Conservation (phyloP, 1,140 invertebrate species). For the Zaprionus lachaisei region DNA sequence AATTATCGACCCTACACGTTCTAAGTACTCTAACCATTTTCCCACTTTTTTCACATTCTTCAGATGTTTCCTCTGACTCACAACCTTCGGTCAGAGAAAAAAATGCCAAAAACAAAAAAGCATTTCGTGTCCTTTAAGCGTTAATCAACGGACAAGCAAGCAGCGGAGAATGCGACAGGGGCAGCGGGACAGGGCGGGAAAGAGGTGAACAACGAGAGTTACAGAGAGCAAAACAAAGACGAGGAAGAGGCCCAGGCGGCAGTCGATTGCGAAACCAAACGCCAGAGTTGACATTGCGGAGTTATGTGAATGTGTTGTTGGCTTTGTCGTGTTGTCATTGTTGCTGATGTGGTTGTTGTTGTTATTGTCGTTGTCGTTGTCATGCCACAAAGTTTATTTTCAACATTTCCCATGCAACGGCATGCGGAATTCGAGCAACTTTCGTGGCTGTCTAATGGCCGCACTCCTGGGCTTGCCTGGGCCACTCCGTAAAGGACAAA, state of each 20-base stretch:
- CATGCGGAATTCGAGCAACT: conserved; percentile 68
- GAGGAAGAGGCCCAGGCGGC: conserved; percentile 1
- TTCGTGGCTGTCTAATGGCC: conserved; percentile 39
- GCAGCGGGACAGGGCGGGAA: neutral
- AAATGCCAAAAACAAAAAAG: conserved; percentile 47
- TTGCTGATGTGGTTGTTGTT: conserved; percentile 18
- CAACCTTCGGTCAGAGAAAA: conserved; percentile 30
- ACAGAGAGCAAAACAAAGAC: conserved; percentile 44
- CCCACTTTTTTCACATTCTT: conserved; percentile 34
- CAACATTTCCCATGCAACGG: conserved; percentile 66
- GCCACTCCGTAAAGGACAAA: conserved; percentile 63
- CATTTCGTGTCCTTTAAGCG: conserved; percentile 67
- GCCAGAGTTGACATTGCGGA: conserved; percentile 79
- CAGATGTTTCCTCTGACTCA: conserved; percentile 53
- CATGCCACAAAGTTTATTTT: conserved; percentile 77
- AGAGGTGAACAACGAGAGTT: conserved; percentile 51
- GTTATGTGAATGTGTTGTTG: conserved; percentile 55
- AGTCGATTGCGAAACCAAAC: conserved; percentile 63
- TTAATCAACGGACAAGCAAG: conserved; percentile 67
- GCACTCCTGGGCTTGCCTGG: conserved; percentile 22
- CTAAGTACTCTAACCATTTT: conserved; percentile 17
- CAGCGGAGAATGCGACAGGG: neutral
- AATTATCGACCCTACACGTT: conserved; percentile 46
- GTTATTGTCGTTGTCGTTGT: conserved; percentile 33
- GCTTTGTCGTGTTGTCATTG: conserved; percentile 30